Conservation (phyloP, 2,888 invertebrate genomes). For the Meliscaeva auricollis region DNA sequence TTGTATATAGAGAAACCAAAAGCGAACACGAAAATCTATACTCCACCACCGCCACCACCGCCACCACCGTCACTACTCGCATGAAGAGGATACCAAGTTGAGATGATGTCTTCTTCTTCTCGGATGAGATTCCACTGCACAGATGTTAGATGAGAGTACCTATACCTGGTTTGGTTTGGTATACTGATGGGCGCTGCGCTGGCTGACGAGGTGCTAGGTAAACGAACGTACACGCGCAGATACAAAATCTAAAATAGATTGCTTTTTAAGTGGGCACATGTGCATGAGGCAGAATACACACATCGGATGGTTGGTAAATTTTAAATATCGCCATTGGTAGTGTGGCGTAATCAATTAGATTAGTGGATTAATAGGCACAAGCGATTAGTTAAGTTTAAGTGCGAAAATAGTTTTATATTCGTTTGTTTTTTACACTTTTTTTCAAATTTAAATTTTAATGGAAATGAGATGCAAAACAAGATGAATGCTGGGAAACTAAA, state of each 20-base stretch:
- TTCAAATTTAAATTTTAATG: slow-evolving; percentile 13
- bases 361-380: slow-evolving; percentile 72
- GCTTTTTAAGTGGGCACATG: slow-evolving; percentile 74
- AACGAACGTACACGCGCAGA: slow-evolving; percentile 45
- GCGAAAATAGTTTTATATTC: slow-evolving; percentile 32
- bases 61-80: neutral
- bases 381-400: slow-evolving; percentile 67
- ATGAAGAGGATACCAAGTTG: slow-evolving; percentile 52
- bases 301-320: slow-evolving; percentile 59
- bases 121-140: slow-evolving; percentile 49
- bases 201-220: no score
- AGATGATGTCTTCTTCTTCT: slow-evolving; percentile 74
- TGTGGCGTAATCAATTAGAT: slow-evolving; percentile 75
- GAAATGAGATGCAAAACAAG: slow-evolving; percentile 21
- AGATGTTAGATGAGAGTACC: slow-evolving; percentile 62
- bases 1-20: slow-evolving; percentile 40
- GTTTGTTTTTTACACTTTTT: slow-evolving; percentile 9
- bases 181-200: slow-evolving; percentile 29
- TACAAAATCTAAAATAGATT: slow-evolving; percentile 72
- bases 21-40: slow-evolving; percentile 22
- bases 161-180: neutral
- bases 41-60: neutral
- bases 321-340: slow-evolving; percentile 72
- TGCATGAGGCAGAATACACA: slow-evolving; percentile 65
- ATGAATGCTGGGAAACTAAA: slow-evolving; percentile 7